Evolutionary conservation across 2,888 invertebrate genomes (phyloP), one percentile per base, ranked within the genome.

Genomic region (Dyspetes luteomarginatus): DNA sequence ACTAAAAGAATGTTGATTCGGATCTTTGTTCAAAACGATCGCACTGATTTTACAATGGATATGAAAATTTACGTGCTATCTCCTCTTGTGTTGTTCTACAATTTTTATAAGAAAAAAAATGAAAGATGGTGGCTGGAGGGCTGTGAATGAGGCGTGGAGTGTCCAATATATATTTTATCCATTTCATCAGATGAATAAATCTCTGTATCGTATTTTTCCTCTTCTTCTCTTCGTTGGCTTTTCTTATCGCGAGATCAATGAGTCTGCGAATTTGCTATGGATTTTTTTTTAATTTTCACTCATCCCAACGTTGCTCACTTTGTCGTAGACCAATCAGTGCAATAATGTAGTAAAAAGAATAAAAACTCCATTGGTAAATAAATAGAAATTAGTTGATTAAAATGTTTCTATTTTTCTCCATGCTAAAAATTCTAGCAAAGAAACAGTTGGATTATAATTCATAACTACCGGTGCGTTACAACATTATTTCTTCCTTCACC

Each of bases 231-330:
- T n/a, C 3, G 17, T 30, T 5, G 12, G 30, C 24, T 15, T 71
- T 48, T 36, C 15, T 71, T 50, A 71, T 71, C 71, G 19, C 60
- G 19, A 22, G 55, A 71, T 62, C 50, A 60, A 62, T 72, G 50
- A 72, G 30, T 48, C 17, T 17, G 52, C 73, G 12, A 19, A 67
- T 43, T 17, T 24, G 43, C 55, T 28, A 17, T 50, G 17, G 12
- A 50, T 17, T 67, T 67, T 19, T 50, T 15, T 9, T 30, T 5
- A 36, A 19, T 30, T 43, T 7, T 26, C 26, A 56, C 9, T 5
- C 26, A 28, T 28, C 56, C 56, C 22, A 17, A 7, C 3, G 17
- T 12, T 19, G 48, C 5, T 36, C 36, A 3, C 36, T 12, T 36
- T 36, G 12, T 36, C 36, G 36, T n/a, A n/a, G n/a, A 36, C 9